Percentiles rank a stretch among this genome's conserved stretches.
phyloP scores from a whole-genome alignment of 2,797 vertebrate genomes.

The Alcedo atthis region DNA sequence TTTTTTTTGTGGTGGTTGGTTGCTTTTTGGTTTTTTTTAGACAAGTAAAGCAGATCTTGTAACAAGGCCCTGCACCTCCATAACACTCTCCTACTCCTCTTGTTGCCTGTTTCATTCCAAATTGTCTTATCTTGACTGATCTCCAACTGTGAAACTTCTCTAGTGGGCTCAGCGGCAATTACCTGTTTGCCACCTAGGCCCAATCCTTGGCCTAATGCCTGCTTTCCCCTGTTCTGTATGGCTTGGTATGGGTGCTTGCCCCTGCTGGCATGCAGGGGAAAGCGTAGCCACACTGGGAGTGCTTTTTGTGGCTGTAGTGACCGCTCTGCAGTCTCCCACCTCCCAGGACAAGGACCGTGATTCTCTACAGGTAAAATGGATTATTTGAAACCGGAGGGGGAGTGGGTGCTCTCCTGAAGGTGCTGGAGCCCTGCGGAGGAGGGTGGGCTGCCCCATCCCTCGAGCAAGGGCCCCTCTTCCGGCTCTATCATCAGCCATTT shows the following conservation, averaged over 20 bases:
- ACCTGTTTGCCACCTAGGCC: neutral
- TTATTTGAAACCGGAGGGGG: rapidly evolving
- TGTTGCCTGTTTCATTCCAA: neutral
- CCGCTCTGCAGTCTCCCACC: too few relatives aligned
- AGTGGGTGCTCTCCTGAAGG: rapidly evolving
- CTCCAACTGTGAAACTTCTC: rapidly evolving
- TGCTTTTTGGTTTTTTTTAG: neutral
- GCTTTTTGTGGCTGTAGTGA: rapidly evolving
- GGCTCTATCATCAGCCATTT: slow-evolving; percentile 36
- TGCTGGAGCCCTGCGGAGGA: rapidly evolving
- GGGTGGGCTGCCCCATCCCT: rapidly evolving
- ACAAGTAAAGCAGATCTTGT: neutral
- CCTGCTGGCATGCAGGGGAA: rapidly evolving
- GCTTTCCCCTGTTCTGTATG: too few relatives aligned
- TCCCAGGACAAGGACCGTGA: rapidly evolving
- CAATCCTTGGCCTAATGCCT: neutral
- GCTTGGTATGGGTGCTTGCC: rapidly evolving
- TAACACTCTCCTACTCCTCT: rapidly evolving
- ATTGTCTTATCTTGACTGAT: too few relatives aligned
- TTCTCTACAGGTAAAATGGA: rapidly evolving
- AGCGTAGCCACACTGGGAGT: rapidly evolving
- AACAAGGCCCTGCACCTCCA: neutral
- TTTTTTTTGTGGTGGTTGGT: neutral
- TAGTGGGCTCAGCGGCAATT: rapidly evolving
- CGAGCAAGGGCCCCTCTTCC: too few relatives aligned